A percentile compares a stretch with the other conserved stretches of the same genome.
Conservation (phyloP, 2,888 invertebrate species). For the Hipparchia sbordonii region DNA sequence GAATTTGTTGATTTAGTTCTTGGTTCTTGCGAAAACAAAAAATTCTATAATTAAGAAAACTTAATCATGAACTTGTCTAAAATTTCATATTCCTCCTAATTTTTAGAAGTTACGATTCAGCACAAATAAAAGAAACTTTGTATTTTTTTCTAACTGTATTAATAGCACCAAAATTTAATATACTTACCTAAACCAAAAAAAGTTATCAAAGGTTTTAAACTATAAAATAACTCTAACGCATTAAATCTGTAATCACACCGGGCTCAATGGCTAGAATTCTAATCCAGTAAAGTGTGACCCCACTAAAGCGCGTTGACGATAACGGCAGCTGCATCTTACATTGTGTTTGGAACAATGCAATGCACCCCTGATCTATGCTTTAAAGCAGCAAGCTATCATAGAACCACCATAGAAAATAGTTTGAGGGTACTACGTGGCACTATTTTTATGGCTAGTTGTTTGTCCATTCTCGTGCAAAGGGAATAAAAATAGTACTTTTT, state of each 20-base stretch:
- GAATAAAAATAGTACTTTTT: background rate
- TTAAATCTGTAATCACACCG: conserved; percentile 33
- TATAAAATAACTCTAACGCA: conserved; percentile 18
- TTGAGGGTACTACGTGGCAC: conserved; percentile 12
- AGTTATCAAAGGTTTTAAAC: background rate
- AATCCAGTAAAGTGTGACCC: conserved; percentile 39
- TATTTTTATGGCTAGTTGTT: background rate
- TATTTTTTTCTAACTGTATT: too few relatives aligned
- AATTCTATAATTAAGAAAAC: too few relatives aligned
- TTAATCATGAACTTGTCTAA: background rate
- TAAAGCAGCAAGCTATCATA: conserved; percentile 38
- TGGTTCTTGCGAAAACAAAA: too few relatives aligned
- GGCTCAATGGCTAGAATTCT: conserved; percentile 32
- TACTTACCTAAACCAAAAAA: too few relatives aligned
- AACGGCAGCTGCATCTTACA: conserved; percentile 56
- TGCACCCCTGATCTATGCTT: conserved; percentile 54
- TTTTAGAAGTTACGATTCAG: background rate
- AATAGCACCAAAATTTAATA: too few relatives aligned
- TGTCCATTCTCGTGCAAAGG: background rate
- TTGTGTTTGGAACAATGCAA: conserved; percentile 47
- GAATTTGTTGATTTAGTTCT: too few relatives aligned
- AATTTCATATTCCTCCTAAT: background rate
- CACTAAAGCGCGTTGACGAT: conserved; percentile 34
- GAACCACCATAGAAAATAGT: conserved; percentile 17
- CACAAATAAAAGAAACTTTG: background rate